Evolutionary conservation across 2,113 vertebrate genomes (phyloP).

Genomic region (Hyperoodon ampullatus): DNA sequence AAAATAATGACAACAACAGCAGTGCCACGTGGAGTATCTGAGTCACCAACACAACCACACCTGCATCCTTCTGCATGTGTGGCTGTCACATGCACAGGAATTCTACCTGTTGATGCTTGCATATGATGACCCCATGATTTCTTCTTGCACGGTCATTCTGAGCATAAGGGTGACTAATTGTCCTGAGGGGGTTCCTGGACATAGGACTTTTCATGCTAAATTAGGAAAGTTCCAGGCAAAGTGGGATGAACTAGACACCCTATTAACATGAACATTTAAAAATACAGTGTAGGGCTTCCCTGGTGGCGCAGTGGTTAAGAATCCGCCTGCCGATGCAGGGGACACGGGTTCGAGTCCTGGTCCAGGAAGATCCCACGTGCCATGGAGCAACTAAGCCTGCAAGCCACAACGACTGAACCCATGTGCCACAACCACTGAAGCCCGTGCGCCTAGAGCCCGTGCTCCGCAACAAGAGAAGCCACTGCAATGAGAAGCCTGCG

Average conservation of each 20-base stretch:
- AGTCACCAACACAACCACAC: background rate
- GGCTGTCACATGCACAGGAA: background rate
- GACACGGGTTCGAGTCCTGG: background rate
- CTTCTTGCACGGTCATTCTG: background rate
- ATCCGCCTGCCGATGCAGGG: background rate
- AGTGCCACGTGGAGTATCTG: background rate
- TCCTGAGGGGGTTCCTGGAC: background rate
- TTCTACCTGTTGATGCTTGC: background rate
- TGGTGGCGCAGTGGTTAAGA: background rate
- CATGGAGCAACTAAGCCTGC: too few species aligned
- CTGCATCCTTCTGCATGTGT: background rate
- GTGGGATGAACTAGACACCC: background rate
- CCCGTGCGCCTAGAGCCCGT: fast-evolving
- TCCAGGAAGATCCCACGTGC: background rate
- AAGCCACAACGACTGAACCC: too few species aligned
- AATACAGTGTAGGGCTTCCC: background rate
- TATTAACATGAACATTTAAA: background rate
- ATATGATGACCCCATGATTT: background rate
- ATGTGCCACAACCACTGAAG: too few species aligned
- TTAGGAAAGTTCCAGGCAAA: background rate
- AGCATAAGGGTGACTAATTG: background rate
- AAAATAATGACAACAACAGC: background rate
- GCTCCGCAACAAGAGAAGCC: too few species aligned
- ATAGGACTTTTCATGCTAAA: background rate
- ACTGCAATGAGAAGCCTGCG: too few species aligned